A percentile compares a stretch with the other conserved stretches of the same genome.
Evolutionary conservation across 2,888 invertebrate genomes (phyloP).

Genomic region (Periphyllus acericola): DNA sequence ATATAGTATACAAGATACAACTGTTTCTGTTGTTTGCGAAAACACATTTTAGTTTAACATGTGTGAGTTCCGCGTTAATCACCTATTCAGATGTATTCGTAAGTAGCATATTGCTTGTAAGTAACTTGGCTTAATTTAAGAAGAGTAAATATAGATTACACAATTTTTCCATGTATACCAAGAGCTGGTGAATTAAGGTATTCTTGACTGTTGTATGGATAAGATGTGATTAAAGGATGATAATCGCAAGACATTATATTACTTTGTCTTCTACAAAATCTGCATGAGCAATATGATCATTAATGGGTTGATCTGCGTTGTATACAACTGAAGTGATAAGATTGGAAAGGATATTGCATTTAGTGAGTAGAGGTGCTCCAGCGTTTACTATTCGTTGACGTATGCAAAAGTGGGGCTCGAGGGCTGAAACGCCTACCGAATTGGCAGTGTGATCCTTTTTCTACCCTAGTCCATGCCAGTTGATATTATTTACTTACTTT

Average conservation of each 20-base stretch:
- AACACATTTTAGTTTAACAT: no score
- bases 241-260: background rate
- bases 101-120: background rate
- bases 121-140: background rate
- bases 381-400: no score
- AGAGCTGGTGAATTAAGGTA: background rate
- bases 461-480: no score
- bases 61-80: no score
- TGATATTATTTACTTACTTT: no score
- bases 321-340: background rate
- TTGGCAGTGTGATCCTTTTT: no score
- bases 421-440: no score
- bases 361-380: no score
- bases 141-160: background rate
- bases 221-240: background rate
- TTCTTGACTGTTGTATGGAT: background rate
- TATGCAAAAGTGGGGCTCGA: no score
- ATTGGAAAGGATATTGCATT: background rate
- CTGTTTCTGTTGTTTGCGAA: no score
- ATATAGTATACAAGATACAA: no score
- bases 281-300: background rate
- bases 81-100: no score
- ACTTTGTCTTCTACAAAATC: background rate
- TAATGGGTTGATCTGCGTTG: background rate
- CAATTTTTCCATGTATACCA: background rate